phyloP scores from a whole-genome alignment of 2,888 invertebrate species.

The Parasteatoda lunata region DNA sequence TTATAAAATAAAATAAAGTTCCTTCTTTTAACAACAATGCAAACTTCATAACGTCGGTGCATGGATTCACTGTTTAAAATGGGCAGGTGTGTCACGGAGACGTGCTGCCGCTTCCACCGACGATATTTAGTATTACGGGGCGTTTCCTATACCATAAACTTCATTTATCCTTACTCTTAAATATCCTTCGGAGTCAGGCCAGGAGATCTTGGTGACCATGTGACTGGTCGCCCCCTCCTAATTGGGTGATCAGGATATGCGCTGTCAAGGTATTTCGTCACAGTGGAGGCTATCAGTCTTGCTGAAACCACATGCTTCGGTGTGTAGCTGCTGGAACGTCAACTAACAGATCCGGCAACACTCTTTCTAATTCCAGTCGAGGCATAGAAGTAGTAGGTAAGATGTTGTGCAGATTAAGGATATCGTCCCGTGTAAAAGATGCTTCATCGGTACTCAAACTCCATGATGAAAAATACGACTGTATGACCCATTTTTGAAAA shows the following conservation, averaged over 20 bases:
- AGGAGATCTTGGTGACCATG: no score
- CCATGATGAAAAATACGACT: constrained; percentile 19
- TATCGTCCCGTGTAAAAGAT: constrained; percentile 13
- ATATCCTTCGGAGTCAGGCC: no score
- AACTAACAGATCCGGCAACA: background rate
- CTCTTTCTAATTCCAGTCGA: background rate
- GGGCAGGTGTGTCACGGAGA: background rate
- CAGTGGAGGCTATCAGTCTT: background rate
- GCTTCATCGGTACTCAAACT: constrained; percentile 15
- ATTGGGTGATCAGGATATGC: constrained; percentile 9
- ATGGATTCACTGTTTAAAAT: background rate
- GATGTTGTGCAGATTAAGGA: no score
- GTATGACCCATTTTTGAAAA: constrained; percentile 13
- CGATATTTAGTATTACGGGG: background rate
- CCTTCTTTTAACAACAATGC: no score
- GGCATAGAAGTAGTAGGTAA: no score
- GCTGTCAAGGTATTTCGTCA: constrained; percentile 3
- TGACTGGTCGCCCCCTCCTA: background rate
- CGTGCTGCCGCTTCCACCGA: background rate
- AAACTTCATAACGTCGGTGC: background rate
- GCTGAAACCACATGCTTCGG: background rate
- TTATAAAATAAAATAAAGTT: no score
- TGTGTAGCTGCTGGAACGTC: constrained; percentile 4
- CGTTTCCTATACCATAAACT: no score
- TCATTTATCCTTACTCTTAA: no score